Conservation (phyloP, 2,888 invertebrate genomes). For the Phania funesta region DNA sequence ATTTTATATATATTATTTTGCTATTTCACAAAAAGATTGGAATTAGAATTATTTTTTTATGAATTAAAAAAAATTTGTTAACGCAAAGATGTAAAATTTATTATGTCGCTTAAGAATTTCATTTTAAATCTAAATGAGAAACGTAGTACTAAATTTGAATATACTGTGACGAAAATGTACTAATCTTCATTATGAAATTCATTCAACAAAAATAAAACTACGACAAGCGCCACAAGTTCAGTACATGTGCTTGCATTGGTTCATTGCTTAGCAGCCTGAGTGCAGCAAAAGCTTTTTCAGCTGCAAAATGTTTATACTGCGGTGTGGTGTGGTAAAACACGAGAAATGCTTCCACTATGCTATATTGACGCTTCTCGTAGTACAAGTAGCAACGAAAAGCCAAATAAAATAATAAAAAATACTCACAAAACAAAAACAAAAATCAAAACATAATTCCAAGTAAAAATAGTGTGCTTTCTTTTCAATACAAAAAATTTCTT, state of each 20-base stretch:
- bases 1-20: too few species aligned
- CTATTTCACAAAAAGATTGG: too few species aligned
- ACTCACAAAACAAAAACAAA: slow-evolving; percentile 56
- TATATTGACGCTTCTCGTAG: slow-evolving; percentile 10
- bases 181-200: slow-evolving; percentile 46
- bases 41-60: too few species aligned
- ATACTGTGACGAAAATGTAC: slow-evolving; percentile 10
- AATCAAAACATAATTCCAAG: slow-evolving; percentile 64
- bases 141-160: neutral
- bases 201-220: neutral
- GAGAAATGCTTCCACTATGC: slow-evolving; percentile 44
- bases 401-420: slow-evolving; percentile 12
- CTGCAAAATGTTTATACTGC: slow-evolving; percentile 53
- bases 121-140: slow-evolving; percentile 26
- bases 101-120: too few species aligned
- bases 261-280: slow-evolving; percentile 11
- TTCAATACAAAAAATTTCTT: slow-evolving; percentile 77
- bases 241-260: slow-evolving; percentile 16
- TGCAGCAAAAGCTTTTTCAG: slow-evolving; percentile 45
- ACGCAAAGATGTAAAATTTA: too few species aligned
- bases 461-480: slow-evolving; percentile 74
- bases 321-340: slow-evolving; percentile 40
- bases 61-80: too few species aligned
- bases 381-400: slow-evolving; percentile 46
- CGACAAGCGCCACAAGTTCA: slow-evolving; percentile 36